Percentiles rank a stretch among this genome's conserved stretches.
Conservation (phyloP, 1,140 invertebrate species). For the Araneus ventricosus region DNA sequence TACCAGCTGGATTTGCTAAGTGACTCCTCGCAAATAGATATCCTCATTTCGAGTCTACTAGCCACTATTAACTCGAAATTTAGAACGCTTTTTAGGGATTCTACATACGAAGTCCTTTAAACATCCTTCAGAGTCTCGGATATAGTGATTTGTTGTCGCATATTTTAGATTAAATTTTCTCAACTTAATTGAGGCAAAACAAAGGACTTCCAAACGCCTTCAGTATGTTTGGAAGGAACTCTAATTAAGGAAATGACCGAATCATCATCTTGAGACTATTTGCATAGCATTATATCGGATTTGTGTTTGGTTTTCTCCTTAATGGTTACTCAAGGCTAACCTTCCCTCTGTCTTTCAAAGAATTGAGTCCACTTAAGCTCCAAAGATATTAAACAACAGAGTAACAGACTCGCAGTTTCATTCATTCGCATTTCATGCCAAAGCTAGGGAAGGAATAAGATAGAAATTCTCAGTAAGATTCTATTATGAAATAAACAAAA, state of each 20-base stretch:
- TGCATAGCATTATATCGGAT: conserved; percentile 28
- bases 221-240: conserved; percentile 39
- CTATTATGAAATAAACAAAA: too few relatives aligned
- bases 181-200: conserved; percentile 20
- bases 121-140: conserved; percentile 1
- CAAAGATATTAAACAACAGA: background rate
- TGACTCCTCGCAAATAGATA: background rate
- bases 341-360: background rate
- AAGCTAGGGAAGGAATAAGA: background rate
- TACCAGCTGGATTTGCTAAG: background rate
- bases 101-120: background rate
- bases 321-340: background rate
- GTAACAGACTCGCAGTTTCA: background rate
- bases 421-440: background rate
- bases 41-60: background rate
- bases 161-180: conserved; percentile 21
- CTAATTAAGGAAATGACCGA: conserved; percentile 34
- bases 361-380: conserved; percentile 2
- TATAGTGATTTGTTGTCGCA: conserved; percentile 21
- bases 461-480: background rate
- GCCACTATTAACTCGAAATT: background rate
- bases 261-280: conserved; percentile 37
- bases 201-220: conserved; percentile 36
- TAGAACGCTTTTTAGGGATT: background rate
- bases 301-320: conserved; percentile 40